Conservation (phyloP, 2,113 vertebrate genomes). For the Cichladusa arquata region DNA sequence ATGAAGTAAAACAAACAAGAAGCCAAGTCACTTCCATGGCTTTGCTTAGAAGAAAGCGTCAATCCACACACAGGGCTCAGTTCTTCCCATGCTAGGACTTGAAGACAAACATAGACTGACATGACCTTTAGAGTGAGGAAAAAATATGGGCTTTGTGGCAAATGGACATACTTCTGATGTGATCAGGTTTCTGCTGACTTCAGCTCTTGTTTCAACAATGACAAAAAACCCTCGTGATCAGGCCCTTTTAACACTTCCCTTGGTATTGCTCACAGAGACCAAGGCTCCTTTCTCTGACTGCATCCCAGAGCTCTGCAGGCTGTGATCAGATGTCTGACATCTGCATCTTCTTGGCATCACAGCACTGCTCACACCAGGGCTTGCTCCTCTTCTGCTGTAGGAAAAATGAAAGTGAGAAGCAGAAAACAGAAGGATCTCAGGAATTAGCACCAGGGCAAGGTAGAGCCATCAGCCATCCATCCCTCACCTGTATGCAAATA, state of each 20-base stretch:
- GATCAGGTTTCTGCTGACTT: neutral
- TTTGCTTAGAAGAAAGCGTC: neutral
- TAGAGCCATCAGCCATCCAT: neutral
- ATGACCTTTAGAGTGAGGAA: neutral
- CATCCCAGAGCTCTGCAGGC: neutral
- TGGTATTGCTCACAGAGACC: accelerated
- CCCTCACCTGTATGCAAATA: neutral
- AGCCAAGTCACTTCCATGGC: neutral
- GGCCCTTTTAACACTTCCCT: neutral
- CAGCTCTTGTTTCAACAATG: neutral
- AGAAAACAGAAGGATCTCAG: neutral
- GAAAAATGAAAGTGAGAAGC: neutral
- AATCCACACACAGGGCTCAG: neutral
- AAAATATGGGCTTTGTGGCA: neutral
- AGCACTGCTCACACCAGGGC: neutral
- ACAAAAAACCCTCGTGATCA: accelerated
- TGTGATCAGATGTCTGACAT: neutral
- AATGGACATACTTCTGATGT: neutral
- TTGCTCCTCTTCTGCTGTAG: neutral
- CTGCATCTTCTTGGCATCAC: neutral
- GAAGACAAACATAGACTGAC: neutral
- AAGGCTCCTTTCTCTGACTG: neutral
- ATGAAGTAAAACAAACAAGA: neutral
- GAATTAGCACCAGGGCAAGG: neutral
- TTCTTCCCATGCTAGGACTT: neutral